Evolutionary conservation across 2,113 vertebrate genomes (phyloP).

Genomic region (Stomatorhinus ivindoensis): DNA sequence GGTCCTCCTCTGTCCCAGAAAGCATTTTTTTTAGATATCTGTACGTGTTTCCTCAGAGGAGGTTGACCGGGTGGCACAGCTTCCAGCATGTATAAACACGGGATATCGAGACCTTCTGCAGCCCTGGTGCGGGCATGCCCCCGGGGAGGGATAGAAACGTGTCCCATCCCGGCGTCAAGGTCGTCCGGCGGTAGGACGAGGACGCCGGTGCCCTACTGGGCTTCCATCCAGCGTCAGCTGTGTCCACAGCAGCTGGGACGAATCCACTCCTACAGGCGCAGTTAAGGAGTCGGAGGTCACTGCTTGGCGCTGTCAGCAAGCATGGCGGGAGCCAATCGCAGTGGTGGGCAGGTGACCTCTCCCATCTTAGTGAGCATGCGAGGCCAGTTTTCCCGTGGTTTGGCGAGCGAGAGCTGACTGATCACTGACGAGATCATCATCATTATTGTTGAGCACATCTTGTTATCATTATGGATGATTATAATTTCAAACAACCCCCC

Average conservation of each 20-base stretch:
- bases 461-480: conserved; percentile 47
- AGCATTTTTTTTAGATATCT: neutral
- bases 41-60: neutral
- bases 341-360: neutral
- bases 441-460: conserved; percentile 39
- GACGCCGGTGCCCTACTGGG: conserved; percentile 41
- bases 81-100: neutral
- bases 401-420: conserved; percentile 10
- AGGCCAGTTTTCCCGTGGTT: neutral
- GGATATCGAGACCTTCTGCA: neutral
- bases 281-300: conserved; percentile 52
- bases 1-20: neutral
- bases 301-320: conserved; percentile 25
- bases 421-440: conserved; percentile 30
- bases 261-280: conserved; percentile 51
- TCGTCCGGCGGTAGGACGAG: conserved; percentile 23
- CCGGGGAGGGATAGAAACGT: neutral
- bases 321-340: conserved; percentile 32
- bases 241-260: conserved; percentile 45
- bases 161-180: neutral
- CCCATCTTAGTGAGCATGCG: neutral
- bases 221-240: conserved; percentile 52
- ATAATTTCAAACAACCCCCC: conserved; percentile 41
- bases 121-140: neutral
- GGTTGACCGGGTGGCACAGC: neutral